Evolutionary conservation across 1,140 invertebrate genomes (phyloP), one percentile per base, ranked within the genome.

Genomic region (Melitaea cinxia): DNA sequence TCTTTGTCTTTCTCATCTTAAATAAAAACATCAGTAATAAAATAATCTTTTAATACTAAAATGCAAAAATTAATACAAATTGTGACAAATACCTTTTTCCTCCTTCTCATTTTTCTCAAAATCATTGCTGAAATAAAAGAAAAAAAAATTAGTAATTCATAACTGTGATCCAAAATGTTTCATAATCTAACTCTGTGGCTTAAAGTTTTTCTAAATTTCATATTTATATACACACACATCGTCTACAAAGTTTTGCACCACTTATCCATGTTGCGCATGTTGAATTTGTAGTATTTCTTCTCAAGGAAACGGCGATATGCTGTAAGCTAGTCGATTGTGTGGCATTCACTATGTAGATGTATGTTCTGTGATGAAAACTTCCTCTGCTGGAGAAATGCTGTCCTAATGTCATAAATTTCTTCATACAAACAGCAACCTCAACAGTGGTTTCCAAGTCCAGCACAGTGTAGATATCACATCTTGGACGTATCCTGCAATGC

Each of bases 161-260:
- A 56, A 23, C 23, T 23, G 24, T 15, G 30, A 30, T 19, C 39
- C 10, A 24, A 15, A 14, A 1, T 30, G n/a, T 35, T 37, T 30
- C 49, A 17, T 47, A 21, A 47, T 19, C 42, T 47, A 47, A 47
- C 15, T 47, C 12, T 45, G 42, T 47, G 7, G 42, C 42, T 17
- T 21, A 15, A 3, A 21, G 42, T 47, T 47, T 23, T 47, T 47
- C 19, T 23, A 47, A 23, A 2, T n/a, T 54, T 49, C 15, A 39
- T 26, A 23, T 58, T 42, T 52, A 52, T 28, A 39, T 53, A 65
- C 57, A 67, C 68, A 78, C 81, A 78, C 77, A 82, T 82, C 81
- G 82, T 72, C 88, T 91, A 91, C 91, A 91, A 91, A 91, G 89
- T 91, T 91, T 91, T 91, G 91, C 91, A 91, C 89, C 88, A 76